A percentile compares a stretch with the other conserved stretches of the same genome.
These are phyloP conservation scores for Spondyliosoma cantharus DNA, from an alignment of 2,797 vertebrate species.

Conservation along the genomic window DNA sequence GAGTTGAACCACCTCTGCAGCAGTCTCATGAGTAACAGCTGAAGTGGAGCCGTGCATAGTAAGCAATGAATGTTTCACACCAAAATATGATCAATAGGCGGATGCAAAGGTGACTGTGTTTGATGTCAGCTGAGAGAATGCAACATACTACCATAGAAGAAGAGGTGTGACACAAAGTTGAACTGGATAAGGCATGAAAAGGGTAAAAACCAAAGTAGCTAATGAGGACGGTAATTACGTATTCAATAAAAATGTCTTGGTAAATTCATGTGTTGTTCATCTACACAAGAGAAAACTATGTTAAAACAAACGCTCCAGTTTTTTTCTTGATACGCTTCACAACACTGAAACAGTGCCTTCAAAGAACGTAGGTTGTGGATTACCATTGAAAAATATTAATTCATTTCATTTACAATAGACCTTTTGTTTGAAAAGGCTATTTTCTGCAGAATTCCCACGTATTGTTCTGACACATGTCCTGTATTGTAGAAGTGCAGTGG, in stretches of 20 bases:
- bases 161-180: slow-evolving; percentile 1
- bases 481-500: slow-evolving; percentile 75
- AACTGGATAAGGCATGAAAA: slow-evolving; percentile 2
- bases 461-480: slow-evolving; percentile 73
- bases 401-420: slow-evolving; percentile 65
- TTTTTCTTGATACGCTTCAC: slow-evolving; percentile 23
- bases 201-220: neutral
- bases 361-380: slow-evolving; percentile 50
- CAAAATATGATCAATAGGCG: slow-evolving; percentile 33
- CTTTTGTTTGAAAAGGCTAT: slow-evolving; percentile 67
- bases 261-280: no score
- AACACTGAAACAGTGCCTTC: slow-evolving; percentile 46
- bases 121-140: slow-evolving; percentile 21
- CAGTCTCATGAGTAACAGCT: slow-evolving; percentile 52
- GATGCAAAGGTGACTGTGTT: slow-evolving; percentile 30
- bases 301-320: neutral
- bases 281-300: neutral
- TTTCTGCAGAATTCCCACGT: slow-evolving; percentile 65
- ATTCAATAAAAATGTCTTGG: neutral
- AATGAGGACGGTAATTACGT: neutral
- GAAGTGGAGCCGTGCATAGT: slow-evolving; percentile 43
- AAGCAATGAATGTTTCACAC: slow-evolving; percentile 42
- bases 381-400: slow-evolving; percentile 60
- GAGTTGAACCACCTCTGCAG: slow-evolving; percentile 52
- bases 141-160: slow-evolving; percentile 9